A percentile compares a stretch with the other conserved stretches of the same genome.
Conservation (phyloP, 2,113 vertebrate species). For the Gasterosteus aculeatus region DNA sequence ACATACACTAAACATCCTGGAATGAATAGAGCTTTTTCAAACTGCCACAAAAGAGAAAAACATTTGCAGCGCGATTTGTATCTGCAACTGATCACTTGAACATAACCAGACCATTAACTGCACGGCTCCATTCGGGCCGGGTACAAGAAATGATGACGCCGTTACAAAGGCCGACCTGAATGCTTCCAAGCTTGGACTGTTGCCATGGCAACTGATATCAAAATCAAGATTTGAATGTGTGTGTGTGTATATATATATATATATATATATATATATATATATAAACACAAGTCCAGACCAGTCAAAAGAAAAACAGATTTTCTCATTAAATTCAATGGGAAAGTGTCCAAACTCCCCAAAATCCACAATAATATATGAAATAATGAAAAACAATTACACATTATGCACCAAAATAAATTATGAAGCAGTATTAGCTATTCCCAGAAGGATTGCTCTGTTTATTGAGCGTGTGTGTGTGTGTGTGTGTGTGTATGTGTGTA, state of each 20-base stretch:
- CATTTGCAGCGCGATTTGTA: not conserved
- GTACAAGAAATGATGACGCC: not conserved
- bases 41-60: not conserved
- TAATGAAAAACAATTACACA: not conserved
- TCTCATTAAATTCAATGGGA: no score
- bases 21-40: constrained; percentile 34
- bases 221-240: not conserved
- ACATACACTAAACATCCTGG: constrained; percentile 11
- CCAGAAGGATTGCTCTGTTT: no score
- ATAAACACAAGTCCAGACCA: no score
- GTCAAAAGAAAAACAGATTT: no score
- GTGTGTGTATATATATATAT: not conserved
- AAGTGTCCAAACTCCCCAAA: not conserved
- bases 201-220: not conserved
- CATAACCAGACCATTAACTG: not conserved
- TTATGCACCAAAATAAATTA: no score
- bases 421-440: no score
- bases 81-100: not conserved
- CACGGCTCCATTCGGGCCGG: not conserved
- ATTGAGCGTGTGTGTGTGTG: not conserved
- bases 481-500: no score
- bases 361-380: not conserved
- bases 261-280: no score
- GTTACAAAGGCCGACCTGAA: not conserved
- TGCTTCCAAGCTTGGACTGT: not conserved